These are phyloP conservation scores for Diglossa brunneiventris DNA, from an alignment of 2,113 vertebrate genomes.

Conservation along the genomic window DNA sequence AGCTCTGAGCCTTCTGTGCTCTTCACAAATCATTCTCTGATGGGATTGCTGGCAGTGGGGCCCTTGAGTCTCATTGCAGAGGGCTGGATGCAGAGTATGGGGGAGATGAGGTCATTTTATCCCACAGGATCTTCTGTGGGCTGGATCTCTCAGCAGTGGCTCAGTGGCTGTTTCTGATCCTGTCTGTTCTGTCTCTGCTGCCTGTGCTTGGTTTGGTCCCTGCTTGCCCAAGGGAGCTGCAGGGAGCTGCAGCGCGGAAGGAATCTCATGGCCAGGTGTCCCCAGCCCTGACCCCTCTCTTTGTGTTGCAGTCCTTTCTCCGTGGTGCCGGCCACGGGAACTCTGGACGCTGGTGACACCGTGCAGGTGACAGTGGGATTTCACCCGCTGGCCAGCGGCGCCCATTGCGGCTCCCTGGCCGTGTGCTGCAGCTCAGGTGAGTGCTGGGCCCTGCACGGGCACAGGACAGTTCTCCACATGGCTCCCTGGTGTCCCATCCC, in stretches of 20 bases:
- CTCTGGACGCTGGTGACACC: too few species aligned
- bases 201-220: not conserved
- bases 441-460: not conserved
- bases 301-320: too few species aligned
- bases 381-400: too few species aligned
- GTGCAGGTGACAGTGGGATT: too few species aligned
- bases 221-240: not conserved
- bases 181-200: too few species aligned
- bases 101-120: not conserved
- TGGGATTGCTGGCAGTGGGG: not conserved
- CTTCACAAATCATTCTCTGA: not conserved
- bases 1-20: not conserved
- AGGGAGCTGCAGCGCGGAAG: not conserved
- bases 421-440: too few species aligned
- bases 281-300: too few species aligned
- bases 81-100: not conserved
- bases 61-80: not conserved
- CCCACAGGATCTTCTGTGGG: not conserved
- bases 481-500: not conserved
- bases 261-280: too few species aligned
- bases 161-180: too few species aligned
- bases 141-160: not conserved
- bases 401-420: too few species aligned
- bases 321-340: too few species aligned
- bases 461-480: not conserved